phyloP scores from a whole-genome alignment of 1,140 invertebrate species.

The Scaptomyza pallida region DNA sequence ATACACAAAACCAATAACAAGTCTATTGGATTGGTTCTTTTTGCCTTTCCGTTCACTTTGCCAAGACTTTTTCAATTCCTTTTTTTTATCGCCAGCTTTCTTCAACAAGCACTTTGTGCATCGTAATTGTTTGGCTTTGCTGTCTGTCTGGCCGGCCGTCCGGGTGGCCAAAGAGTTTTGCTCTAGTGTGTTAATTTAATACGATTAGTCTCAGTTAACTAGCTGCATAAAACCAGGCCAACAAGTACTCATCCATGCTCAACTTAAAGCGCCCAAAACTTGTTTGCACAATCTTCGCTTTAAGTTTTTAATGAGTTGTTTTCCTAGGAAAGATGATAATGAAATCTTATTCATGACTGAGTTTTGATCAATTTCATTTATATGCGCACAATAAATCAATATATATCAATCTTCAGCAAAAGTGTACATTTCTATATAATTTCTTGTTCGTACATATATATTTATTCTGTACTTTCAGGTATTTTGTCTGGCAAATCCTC shows the following conservation, averaged over 20 bases:
- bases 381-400: not conserved
- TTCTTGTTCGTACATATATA: no score
- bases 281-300: not conserved
- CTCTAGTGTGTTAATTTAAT: conserved; percentile 71
- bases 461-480: no score
- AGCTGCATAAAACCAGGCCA: conserved; percentile 1
- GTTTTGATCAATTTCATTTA: not conserved
- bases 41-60: conserved; percentile 10
- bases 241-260: not conserved
- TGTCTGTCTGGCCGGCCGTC: not conserved
- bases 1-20: conserved; percentile 69
- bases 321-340: no score
- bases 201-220: conserved; percentile 59
- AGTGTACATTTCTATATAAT: no score
- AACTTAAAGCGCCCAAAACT: not conserved
- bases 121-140: conserved; percentile 42
- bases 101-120: conserved; percentile 11
- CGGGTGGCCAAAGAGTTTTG: conserved; percentile 27
- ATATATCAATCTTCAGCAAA: no score
- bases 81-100: conserved; percentile 19
- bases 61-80: not conserved
- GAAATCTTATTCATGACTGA: no score
- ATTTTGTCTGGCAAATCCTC: no score
- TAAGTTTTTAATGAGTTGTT: not conserved
- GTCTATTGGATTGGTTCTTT: conserved; percentile 67